A percentile compares a stretch with the other conserved stretches of the same genome.
Conservation (phyloP, 2,797 vertebrate genomes). For the Catamblyrhynchus diadema region DNA sequence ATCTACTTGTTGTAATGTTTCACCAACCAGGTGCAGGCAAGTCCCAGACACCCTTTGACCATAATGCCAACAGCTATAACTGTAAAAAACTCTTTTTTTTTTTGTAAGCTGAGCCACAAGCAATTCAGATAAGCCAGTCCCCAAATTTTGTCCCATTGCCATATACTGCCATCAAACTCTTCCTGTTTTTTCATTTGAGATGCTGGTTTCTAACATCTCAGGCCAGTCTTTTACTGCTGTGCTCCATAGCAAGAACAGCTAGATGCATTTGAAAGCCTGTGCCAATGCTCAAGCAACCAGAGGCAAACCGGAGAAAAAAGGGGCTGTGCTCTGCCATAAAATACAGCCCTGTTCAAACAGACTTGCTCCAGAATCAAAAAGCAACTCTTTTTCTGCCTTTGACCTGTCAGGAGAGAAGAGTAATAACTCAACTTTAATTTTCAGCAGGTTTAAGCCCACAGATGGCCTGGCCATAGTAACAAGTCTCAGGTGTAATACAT, state of each 20-base stretch:
- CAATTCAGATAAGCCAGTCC: not conserved
- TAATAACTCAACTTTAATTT: not conserved
- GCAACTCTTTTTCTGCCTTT: not conserved
- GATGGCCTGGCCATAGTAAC: not conserved
- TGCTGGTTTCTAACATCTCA: not conserved
- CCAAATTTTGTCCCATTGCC: not conserved
- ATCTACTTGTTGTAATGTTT: not conserved
- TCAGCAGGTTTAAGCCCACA: not conserved
- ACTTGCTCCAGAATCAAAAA: not conserved
- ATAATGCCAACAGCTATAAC: not conserved
- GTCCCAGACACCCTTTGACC: not conserved
- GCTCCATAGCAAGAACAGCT: not conserved
- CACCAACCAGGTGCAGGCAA: conserved; percentile 16
- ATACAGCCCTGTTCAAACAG: not conserved
- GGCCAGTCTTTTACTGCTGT: not conserved
- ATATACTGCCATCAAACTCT: not conserved
- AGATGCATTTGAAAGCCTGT: not conserved
- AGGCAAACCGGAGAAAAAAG: not conserved
- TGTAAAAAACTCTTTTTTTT: not conserved
- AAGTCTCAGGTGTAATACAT: not conserved
- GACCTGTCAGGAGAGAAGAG: not conserved
- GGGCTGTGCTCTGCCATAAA: not conserved
- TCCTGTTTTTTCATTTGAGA: not conserved
- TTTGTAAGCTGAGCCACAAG: not conserved
- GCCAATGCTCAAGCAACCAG: not conserved